Percentiles rank a stretch among this genome's conserved stretches.
phyloP scores from a whole-genome alignment of 1,140 invertebrate genomes.

The Aphis gossypii region DNA sequence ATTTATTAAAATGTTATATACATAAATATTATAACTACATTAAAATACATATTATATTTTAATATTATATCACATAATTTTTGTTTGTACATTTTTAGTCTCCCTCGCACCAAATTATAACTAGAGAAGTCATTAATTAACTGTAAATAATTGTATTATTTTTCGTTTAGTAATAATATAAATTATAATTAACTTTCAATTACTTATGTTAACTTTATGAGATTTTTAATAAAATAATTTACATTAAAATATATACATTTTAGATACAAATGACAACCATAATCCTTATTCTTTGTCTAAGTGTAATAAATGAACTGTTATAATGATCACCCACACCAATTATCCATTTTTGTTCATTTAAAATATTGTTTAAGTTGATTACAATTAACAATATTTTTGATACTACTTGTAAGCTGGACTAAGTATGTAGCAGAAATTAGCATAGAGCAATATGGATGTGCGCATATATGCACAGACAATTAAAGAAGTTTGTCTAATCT shows the following conservation, averaged over 20 bases:
- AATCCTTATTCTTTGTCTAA: not conserved
- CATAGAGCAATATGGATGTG: constrained; percentile 25
- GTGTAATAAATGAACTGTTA: constrained; percentile 18
- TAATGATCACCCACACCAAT: constrained; percentile 41
- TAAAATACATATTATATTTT: not conserved
- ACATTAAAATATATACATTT: not conserved
- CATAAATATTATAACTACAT: not conserved
- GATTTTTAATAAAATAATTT: not conserved
- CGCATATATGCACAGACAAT: constrained; percentile 41
- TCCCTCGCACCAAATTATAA: constrained; percentile 28
- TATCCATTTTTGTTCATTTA: not conserved
- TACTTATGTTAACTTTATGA: not conserved
- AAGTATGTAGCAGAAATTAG: constrained; percentile 43
- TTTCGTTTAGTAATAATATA: not conserved
- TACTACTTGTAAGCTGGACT: constrained; percentile 50
- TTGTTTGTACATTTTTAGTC: constrained; percentile 2
- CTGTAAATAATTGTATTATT: not conserved
- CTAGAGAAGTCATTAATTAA: not conserved
- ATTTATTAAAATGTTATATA: constrained; percentile 5
- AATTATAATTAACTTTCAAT: not conserved
- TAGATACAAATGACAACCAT: not conserved
- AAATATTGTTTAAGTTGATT: not conserved
- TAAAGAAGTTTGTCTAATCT: constrained; percentile 31
- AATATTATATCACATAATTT: constrained; percentile 1
- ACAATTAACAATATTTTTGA: not conserved